Conservation (phyloP, 64 coral and sea anemone species). For the Anthopleura sola region DNA sequence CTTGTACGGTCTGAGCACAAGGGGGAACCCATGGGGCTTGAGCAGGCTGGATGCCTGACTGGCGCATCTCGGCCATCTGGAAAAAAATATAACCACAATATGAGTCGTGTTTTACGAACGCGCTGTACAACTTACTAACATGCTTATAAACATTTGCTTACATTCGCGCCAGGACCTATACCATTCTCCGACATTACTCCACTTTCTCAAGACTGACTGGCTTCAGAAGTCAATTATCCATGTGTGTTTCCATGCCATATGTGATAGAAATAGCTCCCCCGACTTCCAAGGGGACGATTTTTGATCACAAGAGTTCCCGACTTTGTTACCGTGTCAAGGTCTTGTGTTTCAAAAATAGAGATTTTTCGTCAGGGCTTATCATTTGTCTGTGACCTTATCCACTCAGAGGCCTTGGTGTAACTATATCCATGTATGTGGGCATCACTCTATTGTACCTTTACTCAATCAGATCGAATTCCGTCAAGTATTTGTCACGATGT, state of each 20-base stretch:
- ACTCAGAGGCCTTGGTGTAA: background rate
- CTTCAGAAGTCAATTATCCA: background rate
- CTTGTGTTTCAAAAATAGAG: constrained; percentile 25
- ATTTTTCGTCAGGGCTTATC: constrained; percentile 9
- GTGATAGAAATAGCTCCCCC: background rate
- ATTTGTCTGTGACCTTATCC: constrained; percentile 6
- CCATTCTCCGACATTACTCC: background rate
- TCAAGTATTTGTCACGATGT: background rate
- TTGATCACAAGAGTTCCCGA: background rate
- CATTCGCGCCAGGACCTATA: background rate
- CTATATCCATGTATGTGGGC: background rate
- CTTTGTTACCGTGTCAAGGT: constrained; percentile 16
- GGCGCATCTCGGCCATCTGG: constrained; percentile 86
- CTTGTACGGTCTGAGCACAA: constrained; percentile 29
- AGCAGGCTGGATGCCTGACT: constrained; percentile 31
- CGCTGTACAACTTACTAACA: background rate
- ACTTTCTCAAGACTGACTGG: background rate
- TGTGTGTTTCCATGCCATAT: background rate
- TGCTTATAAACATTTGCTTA: background rate
- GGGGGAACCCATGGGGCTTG: constrained; percentile 27
- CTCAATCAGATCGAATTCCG: background rate
- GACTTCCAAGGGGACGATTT: background rate
- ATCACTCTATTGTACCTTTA: background rate
- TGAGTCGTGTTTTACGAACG: background rate
- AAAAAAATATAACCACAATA: background rate